These are phyloP conservation scores for Trematomus loennbergii DNA, from an alignment of 2,113 vertebrate genomes.

Conservation along the genomic window DNA sequence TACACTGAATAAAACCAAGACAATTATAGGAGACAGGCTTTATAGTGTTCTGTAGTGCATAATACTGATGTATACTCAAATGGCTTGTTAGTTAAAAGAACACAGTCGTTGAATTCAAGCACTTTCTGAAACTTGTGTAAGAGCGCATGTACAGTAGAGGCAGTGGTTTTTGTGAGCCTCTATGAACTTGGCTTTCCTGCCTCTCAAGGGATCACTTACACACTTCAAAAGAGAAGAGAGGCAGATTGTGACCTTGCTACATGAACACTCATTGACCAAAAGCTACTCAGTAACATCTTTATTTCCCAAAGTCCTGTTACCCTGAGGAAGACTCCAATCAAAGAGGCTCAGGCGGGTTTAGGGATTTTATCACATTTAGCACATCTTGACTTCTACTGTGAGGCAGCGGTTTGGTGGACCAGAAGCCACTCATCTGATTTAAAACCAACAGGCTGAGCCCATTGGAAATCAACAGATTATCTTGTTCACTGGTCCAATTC, in stretches of 20 bases:
- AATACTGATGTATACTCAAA: conserved; percentile 75
- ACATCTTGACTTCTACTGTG: conserved; percentile 49
- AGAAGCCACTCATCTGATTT: conserved; percentile 62
- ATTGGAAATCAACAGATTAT: conserved; percentile 80
- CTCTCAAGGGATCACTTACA: conserved; percentile 80
- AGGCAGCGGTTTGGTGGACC: conserved; percentile 46
- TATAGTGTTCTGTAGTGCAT: conserved; percentile 58
- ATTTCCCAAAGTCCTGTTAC: conserved; percentile 64
- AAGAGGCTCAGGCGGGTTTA: background rate
- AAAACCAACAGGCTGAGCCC: conserved; percentile 69
- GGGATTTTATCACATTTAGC: conserved; percentile 37
- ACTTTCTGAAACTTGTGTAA: conserved; percentile 61
- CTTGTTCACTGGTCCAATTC: conserved; percentile 82
- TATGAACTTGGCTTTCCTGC: conserved; percentile 56
- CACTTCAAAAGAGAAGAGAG: conserved; percentile 77
- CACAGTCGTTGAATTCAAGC: conserved; percentile 48
- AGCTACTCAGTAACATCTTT: conserved; percentile 66
- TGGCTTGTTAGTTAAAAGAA: conserved; percentile 72
- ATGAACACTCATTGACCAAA: conserved; percentile 80
- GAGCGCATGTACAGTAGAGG: conserved; percentile 47
- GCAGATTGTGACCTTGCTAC: conserved; percentile 72
- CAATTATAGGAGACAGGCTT: conserved; percentile 63
- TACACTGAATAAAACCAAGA: conserved; percentile 63
- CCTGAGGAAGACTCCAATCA: conserved; percentile 58
- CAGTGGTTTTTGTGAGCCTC: conserved; percentile 49